Evolutionary conservation across 2,113 vertebrate species (phyloP).

Genomic region (Podarcis raffonei): DNA sequence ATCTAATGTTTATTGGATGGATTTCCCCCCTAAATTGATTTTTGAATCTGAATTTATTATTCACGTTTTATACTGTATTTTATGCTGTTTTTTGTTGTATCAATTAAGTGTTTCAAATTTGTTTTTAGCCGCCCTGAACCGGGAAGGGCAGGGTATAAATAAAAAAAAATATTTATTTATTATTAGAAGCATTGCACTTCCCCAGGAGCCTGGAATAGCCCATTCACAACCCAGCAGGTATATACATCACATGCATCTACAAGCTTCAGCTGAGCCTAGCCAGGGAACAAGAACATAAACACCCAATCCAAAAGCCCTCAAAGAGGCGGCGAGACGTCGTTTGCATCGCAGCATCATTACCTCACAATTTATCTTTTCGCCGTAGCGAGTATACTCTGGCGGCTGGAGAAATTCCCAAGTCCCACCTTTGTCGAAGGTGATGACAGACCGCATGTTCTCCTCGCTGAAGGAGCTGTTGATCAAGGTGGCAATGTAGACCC

Average conservation of each 20-base stretch:
- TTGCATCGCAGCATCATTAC: conserved; percentile 52
- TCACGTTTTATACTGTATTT: no score
- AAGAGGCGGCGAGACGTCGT: neutral
- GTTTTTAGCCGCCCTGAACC: no score
- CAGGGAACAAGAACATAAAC: neutral
- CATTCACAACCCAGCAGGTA: neutral
- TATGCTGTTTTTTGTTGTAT: no score
- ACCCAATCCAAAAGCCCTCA: neutral
- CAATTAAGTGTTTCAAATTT: no score
- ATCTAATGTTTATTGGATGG: no score
- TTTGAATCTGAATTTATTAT: no score
- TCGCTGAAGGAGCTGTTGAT: conserved; percentile 90
- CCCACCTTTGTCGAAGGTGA: conserved; percentile 99
- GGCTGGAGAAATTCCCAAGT: conserved; percentile 96
- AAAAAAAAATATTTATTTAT: no score
- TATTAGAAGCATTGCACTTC: no score
- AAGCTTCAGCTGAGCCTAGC: neutral
- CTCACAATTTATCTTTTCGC: conserved; percentile 90
- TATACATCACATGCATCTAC: neutral
- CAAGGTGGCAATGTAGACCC: conserved; percentile 93
- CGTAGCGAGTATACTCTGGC: conserved; percentile 84
- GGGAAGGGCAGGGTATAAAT: no score
- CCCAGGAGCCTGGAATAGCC: neutral
- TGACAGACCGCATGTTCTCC: conserved; percentile 95
- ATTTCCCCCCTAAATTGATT: no score